phyloP scores from a whole-genome alignment of 2,113 vertebrate species.

The Rhea americana region DNA sequence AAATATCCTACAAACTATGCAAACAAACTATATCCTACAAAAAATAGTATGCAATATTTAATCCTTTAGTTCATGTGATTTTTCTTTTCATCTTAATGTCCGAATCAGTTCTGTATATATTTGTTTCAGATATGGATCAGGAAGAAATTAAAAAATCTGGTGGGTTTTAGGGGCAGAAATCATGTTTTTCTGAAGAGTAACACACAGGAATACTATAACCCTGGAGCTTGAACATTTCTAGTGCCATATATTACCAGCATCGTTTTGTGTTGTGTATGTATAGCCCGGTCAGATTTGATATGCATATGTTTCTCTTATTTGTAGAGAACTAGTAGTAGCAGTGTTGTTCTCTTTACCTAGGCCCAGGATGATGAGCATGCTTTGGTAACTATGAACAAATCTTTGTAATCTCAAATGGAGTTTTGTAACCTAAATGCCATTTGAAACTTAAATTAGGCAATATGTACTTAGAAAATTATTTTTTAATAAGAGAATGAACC shows the following conservation, averaged over 20 bases:
- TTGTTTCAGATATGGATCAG: too few relatives aligned
- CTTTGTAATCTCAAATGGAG: not conserved
- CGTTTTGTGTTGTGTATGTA: not conserved
- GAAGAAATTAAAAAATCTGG: not conserved
- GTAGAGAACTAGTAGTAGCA: not conserved
- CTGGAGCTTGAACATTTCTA: not conserved
- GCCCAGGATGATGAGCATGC: not conserved
- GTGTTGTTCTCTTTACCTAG: not conserved
- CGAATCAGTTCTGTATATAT: not conserved
- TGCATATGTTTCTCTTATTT: not conserved
- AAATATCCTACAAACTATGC: not conserved
- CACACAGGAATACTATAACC: too few relatives aligned
- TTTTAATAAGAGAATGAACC: not conserved
- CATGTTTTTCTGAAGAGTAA: not conserved
- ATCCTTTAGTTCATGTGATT: not conserved
- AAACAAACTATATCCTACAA: not conserved
- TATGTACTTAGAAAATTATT: not conserved
- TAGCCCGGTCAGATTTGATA: not conserved
- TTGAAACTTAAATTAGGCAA: not conserved
- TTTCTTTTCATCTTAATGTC: not conserved
- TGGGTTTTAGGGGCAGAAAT: not conserved
- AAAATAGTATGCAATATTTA: not conserved
- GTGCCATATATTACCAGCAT: not conserved
- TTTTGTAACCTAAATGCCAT: not conserved
- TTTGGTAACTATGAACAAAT: not conserved